Conservation (phyloP, 2,888 invertebrate genomes). For the Ferrisia virgata region DNA sequence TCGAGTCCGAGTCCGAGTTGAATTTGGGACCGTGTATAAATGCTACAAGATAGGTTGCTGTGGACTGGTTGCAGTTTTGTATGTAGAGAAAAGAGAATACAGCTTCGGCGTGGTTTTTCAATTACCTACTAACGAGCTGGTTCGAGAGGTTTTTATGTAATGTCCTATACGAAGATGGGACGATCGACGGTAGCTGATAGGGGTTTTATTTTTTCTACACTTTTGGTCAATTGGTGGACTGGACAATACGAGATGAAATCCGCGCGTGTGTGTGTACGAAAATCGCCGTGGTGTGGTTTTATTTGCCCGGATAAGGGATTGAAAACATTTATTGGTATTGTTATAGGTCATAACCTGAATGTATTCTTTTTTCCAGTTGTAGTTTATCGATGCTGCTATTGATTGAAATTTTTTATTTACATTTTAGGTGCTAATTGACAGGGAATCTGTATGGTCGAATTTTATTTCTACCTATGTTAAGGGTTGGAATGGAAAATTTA, state of each 20-base stretch:
- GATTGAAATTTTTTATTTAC: no score
- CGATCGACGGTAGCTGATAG: no score
- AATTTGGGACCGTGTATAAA: neutral
- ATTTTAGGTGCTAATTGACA: no score
- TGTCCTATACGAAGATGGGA: neutral
- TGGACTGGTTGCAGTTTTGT: neutral
- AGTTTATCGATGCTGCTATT: no score
- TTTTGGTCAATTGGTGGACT: neutral
- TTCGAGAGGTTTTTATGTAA: neutral
- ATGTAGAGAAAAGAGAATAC: neutral
- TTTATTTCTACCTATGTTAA: no score
- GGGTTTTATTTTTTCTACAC: no score
- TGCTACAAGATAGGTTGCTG: neutral
- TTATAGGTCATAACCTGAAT: no score
- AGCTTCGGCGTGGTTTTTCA: neutral
- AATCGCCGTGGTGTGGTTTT: neutral
- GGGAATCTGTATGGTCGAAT: no score
- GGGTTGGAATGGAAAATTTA: no score
- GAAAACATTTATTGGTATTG: no score
- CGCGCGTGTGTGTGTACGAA: neutral
- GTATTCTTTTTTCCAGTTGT: no score
- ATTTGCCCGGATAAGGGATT: no score
- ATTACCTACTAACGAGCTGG: neutral
- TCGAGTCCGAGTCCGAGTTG: neutral
- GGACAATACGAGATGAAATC: neutral